Percentiles rank a stretch among this genome's conserved stretches.
phyloP scores from a whole-genome alignment of 35 echinoderm and acorn worm genomes.

The Lytechinus pictus region DNA sequence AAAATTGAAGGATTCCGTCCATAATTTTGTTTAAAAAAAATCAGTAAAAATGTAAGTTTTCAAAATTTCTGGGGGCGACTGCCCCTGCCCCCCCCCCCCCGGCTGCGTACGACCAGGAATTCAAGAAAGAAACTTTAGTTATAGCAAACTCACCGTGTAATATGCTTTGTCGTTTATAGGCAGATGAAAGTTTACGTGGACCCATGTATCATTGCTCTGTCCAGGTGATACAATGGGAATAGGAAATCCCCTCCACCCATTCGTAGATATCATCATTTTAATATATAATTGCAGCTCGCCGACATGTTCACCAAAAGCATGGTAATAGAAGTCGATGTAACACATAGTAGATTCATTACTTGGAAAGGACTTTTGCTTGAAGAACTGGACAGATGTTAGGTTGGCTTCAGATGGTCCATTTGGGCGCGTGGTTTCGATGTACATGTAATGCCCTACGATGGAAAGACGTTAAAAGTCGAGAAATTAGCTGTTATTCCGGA shows the following conservation, averaged over 20 bases:
- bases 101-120: too few species aligned
- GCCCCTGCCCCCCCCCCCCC: too few species aligned
- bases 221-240: background rate
- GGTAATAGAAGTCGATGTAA: constrained; percentile 67
- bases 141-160: constrained; percentile 53
- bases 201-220: constrained; percentile 10
- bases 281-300: constrained; percentile 15
- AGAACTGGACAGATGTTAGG: constrained; percentile 59
- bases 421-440: constrained; percentile 76
- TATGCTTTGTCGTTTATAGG: background rate
- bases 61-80: too few species aligned
- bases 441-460: constrained; percentile 77
- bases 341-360: background rate
- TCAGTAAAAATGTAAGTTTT: too few species aligned
- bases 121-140: too few species aligned
- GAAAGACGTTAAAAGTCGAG: too few species aligned
- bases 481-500: too few species aligned
- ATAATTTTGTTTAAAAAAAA: too few species aligned
- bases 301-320: constrained; percentile 71
- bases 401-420: constrained; percentile 51
- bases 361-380: constrained; percentile 37
- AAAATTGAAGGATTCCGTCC: too few species aligned
- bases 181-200: background rate
- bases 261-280: background rate
- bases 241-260: background rate